phyloP scores from a whole-genome alignment of 1,140 invertebrate species.

The Drosophila orosa region DNA sequence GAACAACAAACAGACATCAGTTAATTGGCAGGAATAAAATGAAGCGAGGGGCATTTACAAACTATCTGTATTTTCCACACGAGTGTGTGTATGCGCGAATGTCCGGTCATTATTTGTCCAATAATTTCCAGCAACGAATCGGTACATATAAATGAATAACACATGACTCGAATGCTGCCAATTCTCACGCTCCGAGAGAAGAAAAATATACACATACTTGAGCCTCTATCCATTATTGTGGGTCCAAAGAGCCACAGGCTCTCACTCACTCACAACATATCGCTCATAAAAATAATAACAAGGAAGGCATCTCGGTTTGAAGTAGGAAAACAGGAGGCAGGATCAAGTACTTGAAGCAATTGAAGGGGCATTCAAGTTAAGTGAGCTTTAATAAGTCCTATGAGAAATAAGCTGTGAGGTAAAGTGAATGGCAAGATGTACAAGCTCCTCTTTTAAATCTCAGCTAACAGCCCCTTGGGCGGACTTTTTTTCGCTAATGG shows the following conservation, averaged over 20 bases:
- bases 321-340: conserved; percentile 35
- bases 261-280: conserved; percentile 23
- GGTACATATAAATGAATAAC: conserved; percentile 32
- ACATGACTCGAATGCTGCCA: conserved; percentile 45
- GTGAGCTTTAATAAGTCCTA: conserved; percentile 62
- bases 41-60: conserved; percentile 4
- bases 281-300: conserved; percentile 40
- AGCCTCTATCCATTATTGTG: conserved; percentile 34
- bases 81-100: not conserved
- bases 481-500: not conserved
- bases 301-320: conserved; percentile 35
- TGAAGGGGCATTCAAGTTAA: conserved; percentile 46
- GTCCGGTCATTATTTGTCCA: conserved; percentile 20
- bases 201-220: conserved; percentile 34
- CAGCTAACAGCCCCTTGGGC: conserved; percentile 24
- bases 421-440: conserved; percentile 27
- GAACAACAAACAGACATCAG: conserved; percentile 32
- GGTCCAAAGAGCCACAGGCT: conserved; percentile 17
- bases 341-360: conserved; percentile 45
- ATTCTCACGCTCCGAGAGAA: conserved; percentile 31
- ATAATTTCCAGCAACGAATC: conserved; percentile 27
- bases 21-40: conserved; percentile 43
- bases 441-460: conserved; percentile 25
- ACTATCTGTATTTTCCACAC: conserved; percentile 23
- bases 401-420: conserved; percentile 24